Evolutionary conservation across 2,888 invertebrate genomes (phyloP).

Genomic region (Camptogramma bilineatum): DNA sequence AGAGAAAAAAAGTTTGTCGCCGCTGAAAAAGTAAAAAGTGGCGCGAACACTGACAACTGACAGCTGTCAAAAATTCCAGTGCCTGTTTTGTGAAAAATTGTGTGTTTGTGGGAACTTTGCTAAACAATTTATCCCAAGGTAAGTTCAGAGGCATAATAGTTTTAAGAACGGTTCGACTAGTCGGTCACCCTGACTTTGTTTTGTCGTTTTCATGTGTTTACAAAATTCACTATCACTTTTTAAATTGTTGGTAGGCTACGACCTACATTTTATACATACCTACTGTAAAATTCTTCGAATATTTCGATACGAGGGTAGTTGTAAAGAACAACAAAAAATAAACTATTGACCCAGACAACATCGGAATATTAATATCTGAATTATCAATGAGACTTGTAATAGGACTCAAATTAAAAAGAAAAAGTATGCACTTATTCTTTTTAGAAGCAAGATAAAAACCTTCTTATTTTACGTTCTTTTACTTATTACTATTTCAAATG

Average conservation of each 20-base stretch:
- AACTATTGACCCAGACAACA: no score
- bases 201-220: neutral
- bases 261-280: neutral
- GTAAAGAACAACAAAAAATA: neutral
- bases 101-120: constrained; percentile 12
- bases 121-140: constrained; percentile 14
- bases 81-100: constrained; percentile 29
- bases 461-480: no score
- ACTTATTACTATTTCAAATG: no score
- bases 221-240: neutral
- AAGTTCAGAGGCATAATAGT: constrained; percentile 17
- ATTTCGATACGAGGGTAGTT: neutral
- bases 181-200: constrained; percentile 10
- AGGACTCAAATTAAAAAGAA: no score
- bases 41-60: constrained; percentile 36
- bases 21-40: constrained; percentile 31
- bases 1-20: constrained; percentile 25
- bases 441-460: no score
- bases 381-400: no score
- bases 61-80: constrained; percentile 33
- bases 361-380: no score
- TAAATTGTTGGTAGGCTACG: neutral
- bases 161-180: neutral
- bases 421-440: no score
- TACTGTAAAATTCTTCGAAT: no score